phyloP scores from a whole-genome alignment of 2,888 invertebrate species.

The Corythucha ciliata region DNA sequence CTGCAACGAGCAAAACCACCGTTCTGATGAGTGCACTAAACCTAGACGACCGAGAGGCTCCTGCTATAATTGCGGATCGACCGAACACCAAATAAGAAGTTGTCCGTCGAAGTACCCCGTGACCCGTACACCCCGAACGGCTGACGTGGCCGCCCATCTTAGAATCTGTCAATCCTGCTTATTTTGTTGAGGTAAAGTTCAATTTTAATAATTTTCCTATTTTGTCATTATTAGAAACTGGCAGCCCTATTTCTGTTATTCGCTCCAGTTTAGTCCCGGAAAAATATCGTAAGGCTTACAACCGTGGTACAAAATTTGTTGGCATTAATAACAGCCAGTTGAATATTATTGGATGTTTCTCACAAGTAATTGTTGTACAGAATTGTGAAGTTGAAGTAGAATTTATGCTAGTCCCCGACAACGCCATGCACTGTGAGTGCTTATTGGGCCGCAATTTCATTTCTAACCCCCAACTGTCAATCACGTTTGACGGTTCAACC shows the following conservation, averaged over 20 bases:
- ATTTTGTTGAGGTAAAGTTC: constrained; percentile 1
- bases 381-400: background rate
- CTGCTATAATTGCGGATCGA: background rate
- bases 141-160: background rate
- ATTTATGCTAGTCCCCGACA: background rate
- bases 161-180: background rate
- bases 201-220: background rate
- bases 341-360: background rate
- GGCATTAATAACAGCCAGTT: background rate
- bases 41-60: background rate
- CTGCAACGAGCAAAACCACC: background rate
- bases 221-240: background rate
- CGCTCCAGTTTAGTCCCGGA: constrained; percentile 27
- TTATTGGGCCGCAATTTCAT: background rate
- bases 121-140: background rate
- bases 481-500: too few relatives aligned
- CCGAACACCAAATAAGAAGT: background rate
- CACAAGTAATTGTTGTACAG: background rate
- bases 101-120: background rate
- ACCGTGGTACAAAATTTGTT: background rate
- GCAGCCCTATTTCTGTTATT: constrained; percentile 4
- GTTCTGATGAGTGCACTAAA: background rate
- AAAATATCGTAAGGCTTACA: background rate
- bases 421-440: background rate
- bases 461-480: too few relatives aligned